Base-by-base conservation (phyloP, 1,140 invertebrate genomes). In the Drosophila trapezifrons region DNA sequence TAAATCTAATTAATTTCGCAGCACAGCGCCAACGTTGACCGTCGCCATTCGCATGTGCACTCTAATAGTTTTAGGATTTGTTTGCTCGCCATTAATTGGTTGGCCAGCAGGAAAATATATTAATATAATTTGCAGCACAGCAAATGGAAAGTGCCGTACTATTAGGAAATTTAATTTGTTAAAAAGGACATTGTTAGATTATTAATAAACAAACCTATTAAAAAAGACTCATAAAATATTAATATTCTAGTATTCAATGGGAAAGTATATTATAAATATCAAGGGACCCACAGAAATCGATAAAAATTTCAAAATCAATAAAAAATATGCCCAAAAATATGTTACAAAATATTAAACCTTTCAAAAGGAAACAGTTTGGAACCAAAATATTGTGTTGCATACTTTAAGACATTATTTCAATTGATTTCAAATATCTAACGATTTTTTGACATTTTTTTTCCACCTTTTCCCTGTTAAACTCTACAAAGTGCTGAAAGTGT, bases 1-100 rank as follows among this genome's bases (percentile, higher is more conserved):
- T 79, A 80, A 89, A 89, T 80, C 59, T 83, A 89, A 87, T 87
- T 87, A 87, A 76, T 87, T 87, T 87, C 46, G 51, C 49, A 71
- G 51, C 64, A 42, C 43, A 40, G 29, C 32, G 60, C 43, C 25
- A 22, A 7, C 37, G 32, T 29, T 47, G 45, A 35, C 15, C 35
- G 27, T 35, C 37, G 37, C 46, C 22, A 65, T 67, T 67, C 40
- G 29, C 12, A 29, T 67, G 43, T 51, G 27, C 35, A 17, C 25
- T 56, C 42, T 32, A 71, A 71, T 56, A 56, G 67, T 29, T 32
- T 56, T 47, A 10, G 7, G 67, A 71, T 71, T 71, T 70, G 65
- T 70, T 71, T 57, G 66, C 18, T 70, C 32, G 42, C 51, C 35
- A 70, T 71, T 71, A 71, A 71, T 67, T 71, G 52, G 35, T 51